Evolutionary conservation across 2,888 invertebrate species (phyloP), one percentile per base, ranked within the genome.

Genomic region (Steinernema scapterisci): DNA sequence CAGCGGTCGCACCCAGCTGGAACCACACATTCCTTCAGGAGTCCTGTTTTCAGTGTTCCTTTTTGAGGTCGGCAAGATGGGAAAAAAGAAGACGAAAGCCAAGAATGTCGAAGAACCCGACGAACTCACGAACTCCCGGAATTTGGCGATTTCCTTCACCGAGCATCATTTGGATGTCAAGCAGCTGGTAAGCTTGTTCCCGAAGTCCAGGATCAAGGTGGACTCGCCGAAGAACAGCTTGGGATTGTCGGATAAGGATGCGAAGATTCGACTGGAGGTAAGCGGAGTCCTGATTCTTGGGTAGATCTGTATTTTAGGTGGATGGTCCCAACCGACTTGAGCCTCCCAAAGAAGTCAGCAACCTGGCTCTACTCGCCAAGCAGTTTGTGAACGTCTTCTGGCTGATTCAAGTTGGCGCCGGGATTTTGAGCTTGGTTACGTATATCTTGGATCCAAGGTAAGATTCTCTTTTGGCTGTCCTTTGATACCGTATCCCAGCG

Each of bases 321-420:
- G 78, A 81, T 73, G 84, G 84, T 45, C 78, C 78, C 21, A 82
- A 82, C 56, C 52, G 46, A n/a, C 72, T 82, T 23, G 81, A 79
- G 46, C 73, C 74, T 38, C 75, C 79, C 11, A 82, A 82, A 70
- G 80, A 82, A 45, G 77, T 82, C 51, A 74, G 77, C 38, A 78
- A 80, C 46, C 52, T 80, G 44, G 56, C 71, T 16, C 73, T 82
- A 11, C 79, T 82, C 31, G 43, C 78, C 23, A 73, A 71, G 44
- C 82, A 82, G 48, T 82, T 82, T 70, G 16, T 73, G 45, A 81
- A 81, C 71, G 73, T 79, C 11, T 70, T 81, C 6, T 81, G 81
- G 81, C 27, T 80, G 16, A 63, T 81, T 16, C 71, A 81, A 27
- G 56, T 77, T n/a, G 74, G 73, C 7, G 81, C 83, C 38, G 79